These are phyloP conservation scores for Cyclura pinguis DNA, from an alignment of 2,797 vertebrate genomes.

Conservation along the genomic window DNA sequence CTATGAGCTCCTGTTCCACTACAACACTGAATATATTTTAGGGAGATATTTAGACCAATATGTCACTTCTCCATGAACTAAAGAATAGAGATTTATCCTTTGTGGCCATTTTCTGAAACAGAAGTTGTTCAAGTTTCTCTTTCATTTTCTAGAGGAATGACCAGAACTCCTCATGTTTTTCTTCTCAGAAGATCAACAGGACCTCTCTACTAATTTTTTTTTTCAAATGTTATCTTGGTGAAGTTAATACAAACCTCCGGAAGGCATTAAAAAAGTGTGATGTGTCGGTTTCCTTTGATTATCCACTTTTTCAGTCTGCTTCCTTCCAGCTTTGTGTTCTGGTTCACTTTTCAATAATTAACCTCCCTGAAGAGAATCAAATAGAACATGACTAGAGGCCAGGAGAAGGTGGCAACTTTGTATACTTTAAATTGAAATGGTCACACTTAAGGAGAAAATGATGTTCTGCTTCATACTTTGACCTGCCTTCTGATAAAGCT, in stretches of 20 bases:
- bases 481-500: background rate
- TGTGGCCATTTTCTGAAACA: too few species aligned
- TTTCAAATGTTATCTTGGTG: constrained; percentile 25
- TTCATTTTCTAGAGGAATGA: background rate
- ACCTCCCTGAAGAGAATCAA: background rate
- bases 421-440: background rate
- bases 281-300: constrained; percentile 26
- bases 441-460: background rate
- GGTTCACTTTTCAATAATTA: background rate
- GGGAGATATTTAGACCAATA: too few species aligned
- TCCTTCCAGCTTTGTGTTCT: rapidly evolving
- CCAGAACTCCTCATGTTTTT: constrained; percentile 8
- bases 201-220: background rate
- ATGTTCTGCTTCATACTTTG: background rate
- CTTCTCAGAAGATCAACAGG: constrained; percentile 14
- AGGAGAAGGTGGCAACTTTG: background rate
- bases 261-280: background rate
- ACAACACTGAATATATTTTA: too few species aligned
- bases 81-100: too few species aligned
- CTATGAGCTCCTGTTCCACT: too few species aligned
- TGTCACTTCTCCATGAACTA: too few species aligned
- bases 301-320: constrained; percentile 31
- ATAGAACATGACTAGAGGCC: background rate
- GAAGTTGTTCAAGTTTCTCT: too few species aligned
- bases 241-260: background rate